Percentiles rank a stretch among this genome's conserved stretches.
These are phyloP conservation scores for Harpegnathos saltator DNA, from an alignment of 1,140 invertebrate genomes.

Conservation along the genomic window DNA sequence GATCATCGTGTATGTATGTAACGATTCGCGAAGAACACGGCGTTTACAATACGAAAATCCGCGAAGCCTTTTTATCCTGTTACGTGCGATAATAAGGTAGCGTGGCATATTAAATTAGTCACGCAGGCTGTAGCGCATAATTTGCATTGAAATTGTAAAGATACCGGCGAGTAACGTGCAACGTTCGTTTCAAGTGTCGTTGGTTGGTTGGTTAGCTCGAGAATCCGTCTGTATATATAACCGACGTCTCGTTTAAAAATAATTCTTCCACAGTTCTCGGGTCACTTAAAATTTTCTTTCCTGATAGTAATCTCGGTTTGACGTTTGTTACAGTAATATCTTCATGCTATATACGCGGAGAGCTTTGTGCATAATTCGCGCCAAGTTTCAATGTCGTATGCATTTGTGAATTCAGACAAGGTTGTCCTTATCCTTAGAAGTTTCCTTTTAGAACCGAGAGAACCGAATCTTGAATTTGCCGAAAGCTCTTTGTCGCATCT, in stretches of 20 bases:
- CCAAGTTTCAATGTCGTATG: background rate
- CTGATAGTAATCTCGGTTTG: background rate
- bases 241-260: slow-evolving; percentile 37
- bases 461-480: background rate
- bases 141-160: slow-evolving; percentile 60
- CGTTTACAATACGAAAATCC: slow-evolving; percentile 37
- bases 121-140: slow-evolving; percentile 39
- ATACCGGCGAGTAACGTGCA: slow-evolving; percentile 36
- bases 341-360: slow-evolving; percentile 1
- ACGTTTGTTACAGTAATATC: slow-evolving; percentile 15
- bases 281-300: background rate
- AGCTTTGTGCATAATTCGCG: background rate
- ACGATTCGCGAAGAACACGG: slow-evolving; percentile 45
- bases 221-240: slow-evolving; percentile 14
- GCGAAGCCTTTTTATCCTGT: slow-evolving; percentile 24
- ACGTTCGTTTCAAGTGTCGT: slow-evolving; percentile 29
- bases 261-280: background rate
- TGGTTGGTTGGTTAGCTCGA: too few relatives aligned
- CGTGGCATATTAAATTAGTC: slow-evolving; percentile 60
- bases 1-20: slow-evolving; percentile 8
- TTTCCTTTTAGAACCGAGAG: background rate
- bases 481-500: background rate
- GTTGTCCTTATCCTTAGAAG: background rate
- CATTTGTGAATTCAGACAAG: background rate
- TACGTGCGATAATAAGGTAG: slow-evolving; percentile 57